Percentiles rank a stretch among this genome's conserved stretches.
phyloP scores from a whole-genome alignment of 2,888 invertebrate species.

The Hemicrepidius hirtus region DNA sequence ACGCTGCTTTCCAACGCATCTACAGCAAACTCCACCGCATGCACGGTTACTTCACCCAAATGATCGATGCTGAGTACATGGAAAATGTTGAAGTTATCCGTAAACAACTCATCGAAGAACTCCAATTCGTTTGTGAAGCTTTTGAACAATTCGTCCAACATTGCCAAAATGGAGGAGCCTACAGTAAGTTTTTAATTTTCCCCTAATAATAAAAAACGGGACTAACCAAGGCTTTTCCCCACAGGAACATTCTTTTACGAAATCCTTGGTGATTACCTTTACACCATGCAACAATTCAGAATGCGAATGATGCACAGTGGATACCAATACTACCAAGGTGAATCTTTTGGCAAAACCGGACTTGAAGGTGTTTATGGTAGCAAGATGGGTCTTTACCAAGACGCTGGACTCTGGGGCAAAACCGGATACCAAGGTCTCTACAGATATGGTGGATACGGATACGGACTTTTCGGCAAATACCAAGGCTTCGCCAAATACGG shows the following conservation, averaged over 20 bases:
- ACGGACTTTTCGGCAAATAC: not conserved
- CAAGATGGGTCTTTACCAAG: not conserved
- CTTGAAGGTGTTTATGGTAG: not conserved
- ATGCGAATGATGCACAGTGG: slow-evolving; percentile 20
- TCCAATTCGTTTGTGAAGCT: not conserved
- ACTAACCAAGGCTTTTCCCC: no score
- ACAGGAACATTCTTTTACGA: slow-evolving; percentile 12
- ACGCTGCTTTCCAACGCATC: slow-evolving; percentile 6
- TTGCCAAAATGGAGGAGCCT: no score
- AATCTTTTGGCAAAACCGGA: not conserved
- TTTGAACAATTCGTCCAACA: not conserved
- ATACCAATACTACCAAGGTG: not conserved
- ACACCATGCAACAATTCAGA: slow-evolving; percentile 24
- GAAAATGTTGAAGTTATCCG: not conserved
- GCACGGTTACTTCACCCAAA: not conserved
- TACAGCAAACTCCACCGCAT: not conserved
- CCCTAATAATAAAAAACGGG: not conserved
- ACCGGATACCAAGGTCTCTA: not conserved
- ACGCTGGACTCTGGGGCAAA: not conserved
- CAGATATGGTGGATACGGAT: not conserved
- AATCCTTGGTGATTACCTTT: slow-evolving; percentile 16
- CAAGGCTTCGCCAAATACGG: not conserved
- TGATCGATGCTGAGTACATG: not conserved
- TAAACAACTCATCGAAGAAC: not conserved
- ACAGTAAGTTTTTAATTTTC: not conserved